Base-by-base conservation (phyloP, 2,888 invertebrate genomes). In the Rhabditoides inermis region DNA sequence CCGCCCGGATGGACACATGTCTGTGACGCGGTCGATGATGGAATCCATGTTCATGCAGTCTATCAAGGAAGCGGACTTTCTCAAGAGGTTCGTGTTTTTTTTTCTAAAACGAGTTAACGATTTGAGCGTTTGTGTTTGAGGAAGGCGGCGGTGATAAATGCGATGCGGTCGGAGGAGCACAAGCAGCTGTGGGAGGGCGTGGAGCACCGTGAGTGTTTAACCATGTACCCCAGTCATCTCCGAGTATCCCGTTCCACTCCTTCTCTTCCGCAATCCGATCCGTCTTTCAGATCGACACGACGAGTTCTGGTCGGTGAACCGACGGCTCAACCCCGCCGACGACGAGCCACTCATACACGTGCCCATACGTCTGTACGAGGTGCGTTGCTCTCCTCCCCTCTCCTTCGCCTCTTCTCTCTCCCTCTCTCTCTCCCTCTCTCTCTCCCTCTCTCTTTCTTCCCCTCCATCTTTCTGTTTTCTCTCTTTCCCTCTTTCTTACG, bases 271-370 rank as follows among this genome's bases (percentile, higher is more conserved):
- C 20, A 50, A 32, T 35, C n/a, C 2, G 5, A 44, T 48, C 62
- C 53, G 50, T 61, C 58, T 82, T 82, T 44, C 79, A 88, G 88
- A 94, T 77, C 91, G 90, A 79, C 98, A 95, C 81, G 95, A 98
- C 78, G 94, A 94, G 78, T 98, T 98, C 79, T 98, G 95, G 95
- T 86, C 90, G 2, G 87, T 95, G 12, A 98, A 98, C 78, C 84
- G 90, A 67, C 85, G 89, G 75, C 81, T 98, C 49, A 95, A 71
- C 76, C 39, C 82, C 85, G 0, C 83, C 83, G 60, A n/a, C n/a
- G 85, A 59, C 3, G 87, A 88, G 70, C 83, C 85, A 49, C 90
- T 91, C 75, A 88, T 87, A 77, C 84, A 88, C 79, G 88, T 92
- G 81, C 91, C 92, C 49, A 84, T 90, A 61, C 84, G 89, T 70